A percentile compares a stretch with the other conserved stretches of the same genome.
Evolutionary conservation across 2,888 invertebrate genomes (phyloP).

Genomic region (Beris morrisii): DNA sequence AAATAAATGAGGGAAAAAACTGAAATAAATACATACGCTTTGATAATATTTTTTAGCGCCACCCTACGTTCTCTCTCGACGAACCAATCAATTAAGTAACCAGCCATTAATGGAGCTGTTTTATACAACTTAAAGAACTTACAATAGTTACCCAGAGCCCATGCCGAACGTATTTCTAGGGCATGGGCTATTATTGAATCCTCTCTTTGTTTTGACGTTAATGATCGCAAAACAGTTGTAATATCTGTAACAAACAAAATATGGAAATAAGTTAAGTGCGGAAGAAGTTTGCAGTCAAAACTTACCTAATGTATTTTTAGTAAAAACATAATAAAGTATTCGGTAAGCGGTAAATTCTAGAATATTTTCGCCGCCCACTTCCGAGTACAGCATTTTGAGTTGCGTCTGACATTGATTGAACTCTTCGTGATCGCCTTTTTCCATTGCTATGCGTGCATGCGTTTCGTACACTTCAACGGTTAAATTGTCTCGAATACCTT

Average conservation of each 20-base stretch:
- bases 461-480: constrained; percentile 99
- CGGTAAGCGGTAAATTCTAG: constrained; percentile 96
- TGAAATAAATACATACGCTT: constrained; percentile 81
- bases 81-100: constrained; percentile 98
- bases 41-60: constrained; percentile 89
- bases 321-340: constrained; percentile 96
- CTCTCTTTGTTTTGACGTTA: constrained; percentile 74
- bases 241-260: constrained; percentile 69
- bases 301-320: constrained; percentile 93
- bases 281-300: constrained; percentile 33
- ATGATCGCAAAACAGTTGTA: constrained; percentile 82
- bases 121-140: constrained; percentile 90
- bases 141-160: constrained; percentile 90
- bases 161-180: constrained; percentile 85
- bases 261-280: not conserved
- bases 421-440: constrained; percentile 97
- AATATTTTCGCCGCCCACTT: constrained; percentile 73
- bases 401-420: constrained; percentile 99
- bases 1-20: constrained; percentile 29
- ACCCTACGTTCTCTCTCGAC: constrained; percentile 89
- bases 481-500: constrained; percentile 91
- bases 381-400: constrained; percentile 89
- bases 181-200: constrained; percentile 85
- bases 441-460: constrained; percentile 95
- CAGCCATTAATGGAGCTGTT: constrained; percentile 90